A percentile compares a stretch with the other conserved stretches of the same genome.
phyloP scores from a whole-genome alignment of 2,113 vertebrate species.

The Corythoichthys haematopterus region DNA sequence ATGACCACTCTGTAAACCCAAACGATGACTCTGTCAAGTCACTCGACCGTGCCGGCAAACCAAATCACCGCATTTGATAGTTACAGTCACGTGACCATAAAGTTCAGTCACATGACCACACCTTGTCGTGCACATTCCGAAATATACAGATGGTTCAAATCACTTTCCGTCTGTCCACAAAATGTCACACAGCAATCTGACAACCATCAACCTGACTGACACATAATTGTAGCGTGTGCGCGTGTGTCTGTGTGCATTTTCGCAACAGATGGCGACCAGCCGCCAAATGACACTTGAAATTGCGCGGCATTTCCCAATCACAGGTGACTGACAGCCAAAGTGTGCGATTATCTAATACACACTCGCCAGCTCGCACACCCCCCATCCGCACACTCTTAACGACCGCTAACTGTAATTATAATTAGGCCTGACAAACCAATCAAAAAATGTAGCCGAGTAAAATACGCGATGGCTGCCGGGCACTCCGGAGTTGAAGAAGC shows the following conservation, averaged over 20 bases:
- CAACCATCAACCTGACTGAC: conserved; percentile 42
- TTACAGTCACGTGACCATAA: too few relatives aligned
- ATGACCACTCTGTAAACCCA: too few relatives aligned
- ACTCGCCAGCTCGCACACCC: conserved; percentile 12
- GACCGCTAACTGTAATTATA: conserved; percentile 22
- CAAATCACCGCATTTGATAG: too few relatives aligned
- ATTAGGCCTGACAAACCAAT: conserved; percentile 21
- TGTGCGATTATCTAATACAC: conserved; percentile 31
- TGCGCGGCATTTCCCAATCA: conserved; percentile 39
- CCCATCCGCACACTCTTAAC: conserved; percentile 5
- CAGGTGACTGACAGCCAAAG: conserved; percentile 35
- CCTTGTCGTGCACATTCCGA: not conserved
- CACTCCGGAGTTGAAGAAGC: conserved; percentile 15
- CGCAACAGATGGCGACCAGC: conserved; percentile 39
- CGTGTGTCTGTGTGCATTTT: conserved; percentile 20
- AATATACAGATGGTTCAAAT: conserved; percentile 45
- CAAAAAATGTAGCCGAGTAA: conserved; percentile 26
- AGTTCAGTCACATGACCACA: too few relatives aligned
- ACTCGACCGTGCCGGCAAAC: too few relatives aligned
- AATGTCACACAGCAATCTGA: conserved; percentile 58
- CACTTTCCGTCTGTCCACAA: conserved; percentile 44
- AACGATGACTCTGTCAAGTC: too few relatives aligned
- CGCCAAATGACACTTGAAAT: conserved; percentile 39
- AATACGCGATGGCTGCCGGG: conserved; percentile 22
- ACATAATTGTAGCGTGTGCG: conserved; percentile 18